A percentile compares a stretch with the other conserved stretches of the same genome.
Conservation (phyloP, 2,888 invertebrate genomes). For the Quadroppia sp. region DNA sequence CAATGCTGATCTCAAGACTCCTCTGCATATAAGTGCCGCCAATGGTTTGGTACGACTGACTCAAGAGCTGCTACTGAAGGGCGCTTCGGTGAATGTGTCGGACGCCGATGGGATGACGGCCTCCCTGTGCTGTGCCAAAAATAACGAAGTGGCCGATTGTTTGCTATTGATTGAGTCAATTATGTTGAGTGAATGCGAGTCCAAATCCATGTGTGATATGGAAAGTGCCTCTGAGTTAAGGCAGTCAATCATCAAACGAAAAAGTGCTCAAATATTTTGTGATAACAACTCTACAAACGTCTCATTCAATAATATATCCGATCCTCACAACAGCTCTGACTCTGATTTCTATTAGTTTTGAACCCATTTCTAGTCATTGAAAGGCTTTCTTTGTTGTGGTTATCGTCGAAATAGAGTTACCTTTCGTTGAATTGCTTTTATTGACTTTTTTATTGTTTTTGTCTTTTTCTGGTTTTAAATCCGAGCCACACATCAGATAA, state of each 20-base stretch:
- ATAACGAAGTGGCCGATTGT: slow-evolving; percentile 61
- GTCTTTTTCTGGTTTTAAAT: not conserved
- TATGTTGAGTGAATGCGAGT: slow-evolving; percentile 27
- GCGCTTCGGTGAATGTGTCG: slow-evolving; percentile 60
- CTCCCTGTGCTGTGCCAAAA: slow-evolving; percentile 63
- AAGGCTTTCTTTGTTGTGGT: not conserved
- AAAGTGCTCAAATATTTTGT: slow-evolving; percentile 25
- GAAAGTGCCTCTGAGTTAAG: slow-evolving; percentile 20
- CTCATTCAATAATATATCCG: not conserved
- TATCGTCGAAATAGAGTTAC: not conserved
- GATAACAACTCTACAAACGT: slow-evolving; percentile 16
- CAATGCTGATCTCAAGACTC: slow-evolving; percentile 51
- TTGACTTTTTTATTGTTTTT: not conserved
- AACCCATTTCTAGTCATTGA: slow-evolving; percentile 17
- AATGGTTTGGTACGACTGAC: slow-evolving; percentile 62
- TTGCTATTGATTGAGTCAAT: slow-evolving; percentile 56
- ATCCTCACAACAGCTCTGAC: slow-evolving; percentile 16
- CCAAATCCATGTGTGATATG: slow-evolving; percentile 16
- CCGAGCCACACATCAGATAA: not conserved
- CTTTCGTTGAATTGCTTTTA: not conserved
- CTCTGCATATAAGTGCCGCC: slow-evolving; percentile 62
- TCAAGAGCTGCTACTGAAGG: slow-evolving; percentile 59
- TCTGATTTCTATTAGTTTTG: slow-evolving; percentile 1
- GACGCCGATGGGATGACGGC: slow-evolving; percentile 61
- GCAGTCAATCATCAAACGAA: slow-evolving; percentile 20